Evolutionary conservation across 2,797 vertebrate genomes (phyloP), one percentile per base, ranked within the genome.

Genomic region (Dallia pectoralis): DNA sequence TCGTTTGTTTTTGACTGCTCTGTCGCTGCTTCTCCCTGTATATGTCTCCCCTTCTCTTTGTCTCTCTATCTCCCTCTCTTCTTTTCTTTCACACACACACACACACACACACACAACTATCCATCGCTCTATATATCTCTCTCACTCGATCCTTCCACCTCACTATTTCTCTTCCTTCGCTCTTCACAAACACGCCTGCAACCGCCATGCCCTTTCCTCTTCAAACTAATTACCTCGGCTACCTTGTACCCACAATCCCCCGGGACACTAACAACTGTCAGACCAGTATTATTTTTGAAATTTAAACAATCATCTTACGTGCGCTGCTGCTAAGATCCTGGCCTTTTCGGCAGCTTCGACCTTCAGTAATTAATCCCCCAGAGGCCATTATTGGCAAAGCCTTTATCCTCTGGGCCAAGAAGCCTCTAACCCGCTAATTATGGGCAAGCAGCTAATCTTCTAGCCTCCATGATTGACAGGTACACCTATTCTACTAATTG

Each of bases 281-380:
- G 91, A 90, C 88, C 90, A 90, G 92, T 93, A 93, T 93, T 94
- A 93, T 93, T 93, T 94, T 93, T 93, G 93, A 93, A 93, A 94
- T 93, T 93, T 93, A 94, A 93, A 93, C 93, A 93, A 93, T 94
- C 93, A 94, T 94, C 91, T 93, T 93, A 89, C 90, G 92, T 90
- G 90, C 89, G 80, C 86, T 78, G 89, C 92, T 87, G 93, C 93
- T 94, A 93, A 94, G 92, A 94, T 93, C 92, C 91, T 86, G 93
- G 92, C 93, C 92, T 93, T 93, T 93, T 92, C 93, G 81, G 89
- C 90, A 83, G 92, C 88, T 91, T 92, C 93, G 93, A 94, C 93
- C 93, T 94, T 94, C 93, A 93, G 93, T 94, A 94, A 94, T 94
- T 94, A 94, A 94, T 92, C 93, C 93, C 93, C 93, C 85, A 85